These are phyloP conservation scores for Hyperoplus immaculatus DNA, from an alignment of 2,797 vertebrate species.

Conservation along the genomic window DNA sequence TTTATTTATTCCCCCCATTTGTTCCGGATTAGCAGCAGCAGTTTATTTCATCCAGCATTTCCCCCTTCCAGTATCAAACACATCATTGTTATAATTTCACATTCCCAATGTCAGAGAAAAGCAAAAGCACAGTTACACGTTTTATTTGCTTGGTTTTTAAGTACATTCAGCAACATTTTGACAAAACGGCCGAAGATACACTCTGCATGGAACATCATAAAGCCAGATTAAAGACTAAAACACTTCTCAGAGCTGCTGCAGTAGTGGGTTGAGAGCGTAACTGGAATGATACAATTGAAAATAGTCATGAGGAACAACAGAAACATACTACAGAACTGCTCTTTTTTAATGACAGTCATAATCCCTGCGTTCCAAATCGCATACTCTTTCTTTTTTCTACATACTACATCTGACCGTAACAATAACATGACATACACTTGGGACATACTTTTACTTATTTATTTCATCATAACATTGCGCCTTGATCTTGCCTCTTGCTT, in stretches of 20 bases:
- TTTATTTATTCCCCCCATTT: background rate
- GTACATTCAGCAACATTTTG: slow-evolving; percentile 4
- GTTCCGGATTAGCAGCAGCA: background rate
- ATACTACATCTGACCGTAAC: no score
- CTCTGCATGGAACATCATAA: background rate
- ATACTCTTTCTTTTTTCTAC: no score
- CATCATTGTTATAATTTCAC: background rate
- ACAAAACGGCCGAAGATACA: background rate
- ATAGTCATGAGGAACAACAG: background rate
- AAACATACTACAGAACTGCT: background rate
- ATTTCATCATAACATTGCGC: no score
- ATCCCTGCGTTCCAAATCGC: no score
- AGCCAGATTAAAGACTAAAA: background rate
- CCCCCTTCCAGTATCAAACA: background rate
- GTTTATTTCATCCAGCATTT: background rate
- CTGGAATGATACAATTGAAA: background rate
- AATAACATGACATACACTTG: no score
- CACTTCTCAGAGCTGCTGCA: background rate
- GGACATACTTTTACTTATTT: no score
- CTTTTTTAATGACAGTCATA: no score
- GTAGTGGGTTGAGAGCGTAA: no score
- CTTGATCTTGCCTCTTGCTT: no score
- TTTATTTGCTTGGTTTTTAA: slow-evolving; percentile 17
- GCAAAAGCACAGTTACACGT: background rate
- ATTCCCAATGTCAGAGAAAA: background rate